A percentile compares a stretch with the other conserved stretches of the same genome.
These are phyloP conservation scores for Catalaphyllia jardinei DNA, from an alignment of 64 coral and sea anemone species.

Conservation along the genomic window DNA sequence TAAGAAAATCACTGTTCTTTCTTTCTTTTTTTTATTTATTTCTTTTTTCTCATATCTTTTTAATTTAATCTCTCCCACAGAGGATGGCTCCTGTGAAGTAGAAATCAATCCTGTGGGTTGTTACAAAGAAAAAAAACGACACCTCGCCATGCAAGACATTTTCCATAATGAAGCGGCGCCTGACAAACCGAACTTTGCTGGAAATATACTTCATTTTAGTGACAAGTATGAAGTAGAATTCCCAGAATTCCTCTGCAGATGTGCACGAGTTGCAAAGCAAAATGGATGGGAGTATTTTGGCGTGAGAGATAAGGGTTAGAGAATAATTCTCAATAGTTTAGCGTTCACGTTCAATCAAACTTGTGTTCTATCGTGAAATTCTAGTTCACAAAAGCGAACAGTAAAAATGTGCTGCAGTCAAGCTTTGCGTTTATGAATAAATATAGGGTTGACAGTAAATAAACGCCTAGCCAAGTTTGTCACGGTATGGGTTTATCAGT, in stretches of 20 bases:
- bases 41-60: neutral
- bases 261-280: neutral
- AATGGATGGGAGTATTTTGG: slow-evolving; percentile 32
- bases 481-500: too few species aligned
- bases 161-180: slow-evolving; percentile 31
- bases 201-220: neutral
- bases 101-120: slow-evolving; percentile 24
- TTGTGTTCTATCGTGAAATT: too few species aligned
- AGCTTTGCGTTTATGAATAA: too few species aligned
- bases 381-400: too few species aligned
- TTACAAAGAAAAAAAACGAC: slow-evolving; percentile 17
- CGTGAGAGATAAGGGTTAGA: slow-evolving; percentile 1
- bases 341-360: too few species aligned
- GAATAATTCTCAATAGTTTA: neutral
- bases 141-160: neutral
- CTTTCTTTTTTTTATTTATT: too few species aligned
- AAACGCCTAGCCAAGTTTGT: too few species aligned
- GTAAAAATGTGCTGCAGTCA: too few species aligned
- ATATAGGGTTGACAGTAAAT: too few species aligned
- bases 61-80: neutral
- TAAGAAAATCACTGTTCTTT: neutral
- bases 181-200: slow-evolving; percentile 8
- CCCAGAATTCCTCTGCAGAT: neutral
- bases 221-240: neutral
- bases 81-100: slow-evolving; percentile 30